Percentiles rank a stretch among this genome's conserved stretches.
Conservation (phyloP, 2,797 vertebrate genomes). For the Periophthalmus magnuspinnatus region DNA sequence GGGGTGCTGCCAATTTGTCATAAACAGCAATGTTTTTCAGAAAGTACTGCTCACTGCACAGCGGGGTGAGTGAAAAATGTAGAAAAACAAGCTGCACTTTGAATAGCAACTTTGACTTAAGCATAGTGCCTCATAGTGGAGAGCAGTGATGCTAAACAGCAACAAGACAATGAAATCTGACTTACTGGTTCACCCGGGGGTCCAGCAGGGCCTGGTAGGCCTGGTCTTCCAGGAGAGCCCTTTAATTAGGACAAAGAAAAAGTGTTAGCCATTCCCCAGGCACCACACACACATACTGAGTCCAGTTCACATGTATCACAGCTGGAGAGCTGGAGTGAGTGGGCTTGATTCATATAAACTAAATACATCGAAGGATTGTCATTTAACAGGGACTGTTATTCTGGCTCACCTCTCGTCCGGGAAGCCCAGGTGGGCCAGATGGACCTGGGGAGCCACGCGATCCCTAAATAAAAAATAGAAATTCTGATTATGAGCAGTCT, state of each 20-base stretch:
- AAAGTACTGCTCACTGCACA: constrained; percentile 28
- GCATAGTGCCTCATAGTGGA: constrained; percentile 14
- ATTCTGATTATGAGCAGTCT: constrained; percentile 11
- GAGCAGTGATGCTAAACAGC: constrained; percentile 29
- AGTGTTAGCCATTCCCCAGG: constrained; percentile 38
- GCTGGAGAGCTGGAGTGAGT: constrained; percentile 49
- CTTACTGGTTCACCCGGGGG: constrained; percentile 94
- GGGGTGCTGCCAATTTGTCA: constrained; percentile 37
- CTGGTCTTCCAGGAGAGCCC: constrained; percentile 89
- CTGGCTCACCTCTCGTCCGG: constrained; percentile 72
- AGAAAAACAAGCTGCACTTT: constrained; percentile 22
- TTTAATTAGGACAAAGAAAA: constrained; percentile 74
- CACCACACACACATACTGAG: constrained; percentile 34
- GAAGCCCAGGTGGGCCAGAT: constrained; percentile 81
- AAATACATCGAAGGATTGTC: constrained; percentile 30
- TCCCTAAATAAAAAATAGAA: constrained; percentile 77
- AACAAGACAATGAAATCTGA: constrained; percentile 48
- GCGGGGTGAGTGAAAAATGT: constrained; percentile 35
- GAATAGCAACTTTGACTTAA: constrained; percentile 20
- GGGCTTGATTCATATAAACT: constrained; percentile 43
- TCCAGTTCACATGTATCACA: constrained; percentile 38
- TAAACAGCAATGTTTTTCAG: constrained; percentile 29
- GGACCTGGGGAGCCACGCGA: constrained; percentile 85
- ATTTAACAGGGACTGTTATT: constrained; percentile 19
- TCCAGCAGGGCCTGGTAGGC: constrained; percentile 88